phyloP scores from a whole-genome alignment of 2,888 invertebrate genomes.

The Amorpha juglandis region DNA sequence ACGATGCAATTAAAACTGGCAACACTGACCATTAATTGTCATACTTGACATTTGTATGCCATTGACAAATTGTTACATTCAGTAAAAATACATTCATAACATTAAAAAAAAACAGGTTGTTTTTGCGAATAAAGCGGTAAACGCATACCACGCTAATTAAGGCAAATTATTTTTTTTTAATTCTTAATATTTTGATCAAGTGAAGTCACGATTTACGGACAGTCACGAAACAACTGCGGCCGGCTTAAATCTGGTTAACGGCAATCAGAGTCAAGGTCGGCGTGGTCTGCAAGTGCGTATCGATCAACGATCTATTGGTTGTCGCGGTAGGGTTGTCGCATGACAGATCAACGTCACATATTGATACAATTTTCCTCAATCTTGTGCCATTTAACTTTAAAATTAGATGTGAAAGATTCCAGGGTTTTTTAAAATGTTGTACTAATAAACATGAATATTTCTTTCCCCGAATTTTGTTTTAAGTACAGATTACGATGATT shows the following conservation, averaged over 20 bases:
- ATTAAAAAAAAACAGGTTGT: background rate
- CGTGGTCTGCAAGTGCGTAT: slow-evolving; percentile 60
- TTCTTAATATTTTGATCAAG: slow-evolving; percentile 47
- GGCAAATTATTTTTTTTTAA: background rate
- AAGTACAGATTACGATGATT: too few species aligned
- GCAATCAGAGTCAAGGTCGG: slow-evolving; percentile 70
- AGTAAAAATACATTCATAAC: slow-evolving; percentile 3
- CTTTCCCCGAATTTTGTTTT: too few species aligned
- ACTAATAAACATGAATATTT: too few species aligned
- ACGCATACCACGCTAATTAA: background rate
- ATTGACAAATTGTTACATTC: slow-evolving; percentile 9
- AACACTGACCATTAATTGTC: slow-evolving; percentile 4
- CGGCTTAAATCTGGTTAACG: slow-evolving; percentile 53
- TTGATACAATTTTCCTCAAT: too few species aligned
- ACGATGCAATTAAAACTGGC: background rate
- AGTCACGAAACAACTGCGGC: slow-evolving; percentile 56
- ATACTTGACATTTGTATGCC: slow-evolving; percentile 12
- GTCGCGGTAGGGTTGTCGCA: slow-evolving; percentile 27
- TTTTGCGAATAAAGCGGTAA: slow-evolving; percentile 11
- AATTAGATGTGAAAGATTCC: too few species aligned
- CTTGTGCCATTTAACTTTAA: too few species aligned
- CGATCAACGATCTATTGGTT: slow-evolving; percentile 62
- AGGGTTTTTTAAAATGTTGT: too few species aligned
- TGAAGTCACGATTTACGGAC: slow-evolving; percentile 46
- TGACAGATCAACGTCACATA: background rate